Evolutionary conservation across 2,888 invertebrate species (phyloP).

Genomic region (Diadegma fenestrale): DNA sequence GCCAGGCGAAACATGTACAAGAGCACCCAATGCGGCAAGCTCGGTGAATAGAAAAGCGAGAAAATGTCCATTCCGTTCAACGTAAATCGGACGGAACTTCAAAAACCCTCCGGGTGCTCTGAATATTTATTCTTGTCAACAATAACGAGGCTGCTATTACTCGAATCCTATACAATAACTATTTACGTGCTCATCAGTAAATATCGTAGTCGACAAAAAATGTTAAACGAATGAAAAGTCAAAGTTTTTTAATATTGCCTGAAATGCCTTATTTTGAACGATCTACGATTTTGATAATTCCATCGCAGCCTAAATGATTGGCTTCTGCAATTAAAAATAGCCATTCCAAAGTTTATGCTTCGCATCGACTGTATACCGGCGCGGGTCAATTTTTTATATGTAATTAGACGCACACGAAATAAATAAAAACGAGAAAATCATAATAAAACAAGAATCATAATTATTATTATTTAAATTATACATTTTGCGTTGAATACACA

Average conservation of each 20-base stretch:
- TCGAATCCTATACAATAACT: neutral
- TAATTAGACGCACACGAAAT: constrained; percentile 33
- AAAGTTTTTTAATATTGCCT: constrained; percentile 3
- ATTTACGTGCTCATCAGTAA: neutral
- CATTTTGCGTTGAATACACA: constrained; percentile 54
- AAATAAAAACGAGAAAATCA: constrained; percentile 49
- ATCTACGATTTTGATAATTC: neutral
- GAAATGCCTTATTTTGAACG: neutral
- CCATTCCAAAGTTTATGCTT: constrained; percentile 38
- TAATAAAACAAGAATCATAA: constrained; percentile 68
- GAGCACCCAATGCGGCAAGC: constrained; percentile 33
- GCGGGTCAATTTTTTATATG: constrained; percentile 25
- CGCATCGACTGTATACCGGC: constrained; percentile 14
- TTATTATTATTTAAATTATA: constrained; percentile 67
- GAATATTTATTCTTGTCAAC: neutral
- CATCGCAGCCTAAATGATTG: neutral
- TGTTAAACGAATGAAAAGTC: neutral
- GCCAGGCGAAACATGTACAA: constrained; percentile 55
- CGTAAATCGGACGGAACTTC: neutral
- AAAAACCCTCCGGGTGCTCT: neutral
- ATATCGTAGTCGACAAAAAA: neutral
- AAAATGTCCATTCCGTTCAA: constrained; percentile 15
- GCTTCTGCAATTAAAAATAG: constrained; percentile 20
- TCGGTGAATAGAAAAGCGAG: neutral
- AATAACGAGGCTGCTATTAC: neutral